Base-by-base conservation (phyloP, 2,888 invertebrate genomes). In the Ypsolopha sequella region DNA sequence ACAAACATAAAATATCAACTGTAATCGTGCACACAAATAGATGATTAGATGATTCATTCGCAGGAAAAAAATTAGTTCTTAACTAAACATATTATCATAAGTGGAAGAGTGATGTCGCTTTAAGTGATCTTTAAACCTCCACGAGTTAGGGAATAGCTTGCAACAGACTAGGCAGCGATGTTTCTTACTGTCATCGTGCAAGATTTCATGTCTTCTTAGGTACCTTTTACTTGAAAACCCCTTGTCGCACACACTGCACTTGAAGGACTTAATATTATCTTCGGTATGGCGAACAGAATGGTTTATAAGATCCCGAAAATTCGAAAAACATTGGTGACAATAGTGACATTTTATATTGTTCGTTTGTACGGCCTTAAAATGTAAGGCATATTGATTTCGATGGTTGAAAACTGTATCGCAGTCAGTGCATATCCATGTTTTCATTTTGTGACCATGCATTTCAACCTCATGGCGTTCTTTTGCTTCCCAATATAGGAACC, bases 331-430 rank as follows among this genome's bases (percentile, higher is more conserved):
- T 1, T 56, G 36, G 2, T 57, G 60, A 24, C 62, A 62, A 38
- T 56, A 58, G n/a, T 53, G 53, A 24, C 62, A 61, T 0, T 52
- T 47, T 38, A 51, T 54, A 36, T 59, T 59, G 2, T 46, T 47
- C 7, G 60, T 59, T 51, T 62, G 62, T 7, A 52, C 51, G 36
- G 55, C 50, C 35, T 58, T 60, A 47, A 56, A 59, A 48, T 62
- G 62, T 6, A 57, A 58, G 36, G 60, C 59, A 41, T 56, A 59
- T 6, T 55, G 49, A 36, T 54, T 53, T 1, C 58, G 53, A 33
- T 52, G 53, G n/a, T 41, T 48, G 50, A 53, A 61, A 6, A 48
- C 50, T 13, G 56, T 36, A 35, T 55, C 53, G 41, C 62, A 60
- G 8, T 54, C 55, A 1, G 47, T 36, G 39, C 63, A 63, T 0